A percentile compares a stretch with the other conserved stretches of the same genome.
phyloP scores from a whole-genome alignment of 2,797 vertebrate genomes.

The Sylvilagus floridanus region DNA sequence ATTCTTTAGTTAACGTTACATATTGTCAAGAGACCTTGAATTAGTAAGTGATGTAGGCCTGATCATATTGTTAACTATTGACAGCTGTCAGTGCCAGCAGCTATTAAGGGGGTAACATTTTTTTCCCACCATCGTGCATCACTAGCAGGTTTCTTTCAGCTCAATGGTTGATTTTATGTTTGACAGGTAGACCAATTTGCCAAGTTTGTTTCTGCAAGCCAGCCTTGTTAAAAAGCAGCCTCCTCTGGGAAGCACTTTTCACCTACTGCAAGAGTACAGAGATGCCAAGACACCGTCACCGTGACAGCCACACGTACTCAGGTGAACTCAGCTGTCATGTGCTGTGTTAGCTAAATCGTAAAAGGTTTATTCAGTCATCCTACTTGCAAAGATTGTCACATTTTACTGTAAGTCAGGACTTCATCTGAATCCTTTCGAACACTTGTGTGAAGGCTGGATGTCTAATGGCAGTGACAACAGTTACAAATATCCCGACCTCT shows the following conservation, averaged over 20 bases:
- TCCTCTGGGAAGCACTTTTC: background rate
- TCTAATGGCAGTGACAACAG: constrained; percentile 15
- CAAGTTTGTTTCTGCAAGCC: constrained; percentile 18
- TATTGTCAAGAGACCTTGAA: background rate
- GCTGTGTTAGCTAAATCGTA: background rate
- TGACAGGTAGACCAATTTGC: constrained; percentile 45
- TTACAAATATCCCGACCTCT: constrained; percentile 13
- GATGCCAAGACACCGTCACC: constrained; percentile 66
- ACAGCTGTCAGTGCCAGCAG: background rate
- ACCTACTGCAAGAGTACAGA: background rate
- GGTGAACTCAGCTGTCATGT: constrained; percentile 70
- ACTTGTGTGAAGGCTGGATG: constrained; percentile 22
- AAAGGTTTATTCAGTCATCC: background rate
- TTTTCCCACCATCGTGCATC: background rate
- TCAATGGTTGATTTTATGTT: constrained; percentile 25
- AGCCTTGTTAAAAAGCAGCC: background rate
- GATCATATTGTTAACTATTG: background rate
- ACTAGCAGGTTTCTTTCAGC: background rate
- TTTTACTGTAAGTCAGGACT: constrained; percentile 18
- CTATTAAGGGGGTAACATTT: constrained; percentile 4
- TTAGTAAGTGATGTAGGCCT: constrained; percentile 3
- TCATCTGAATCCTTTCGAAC: constrained; percentile 9
- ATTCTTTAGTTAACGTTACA: background rate
- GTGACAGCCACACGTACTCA: background rate
- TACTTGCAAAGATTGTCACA: background rate